Evolutionary conservation across 2,797 vertebrate species (phyloP), one percentile per base, ranked within the genome.

Genomic region (Sebastes melanostomus): DNA sequence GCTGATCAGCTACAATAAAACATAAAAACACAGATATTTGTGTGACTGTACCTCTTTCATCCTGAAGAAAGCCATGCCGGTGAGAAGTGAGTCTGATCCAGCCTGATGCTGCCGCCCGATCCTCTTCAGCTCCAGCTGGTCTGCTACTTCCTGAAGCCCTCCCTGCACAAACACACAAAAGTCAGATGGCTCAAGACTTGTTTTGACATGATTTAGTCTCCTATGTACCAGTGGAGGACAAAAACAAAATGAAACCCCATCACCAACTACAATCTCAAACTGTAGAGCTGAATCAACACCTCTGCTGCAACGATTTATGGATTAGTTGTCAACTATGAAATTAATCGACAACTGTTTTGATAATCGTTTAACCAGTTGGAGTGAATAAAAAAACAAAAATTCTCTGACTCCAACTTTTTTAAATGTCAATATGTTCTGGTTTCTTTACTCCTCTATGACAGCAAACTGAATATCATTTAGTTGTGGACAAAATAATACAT

Each of bases 91-190:
- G 92, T 99, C 98, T 0, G 98, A 99, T 20, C 98, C 98, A 3
- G 98, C 98, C 92, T 99, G 98, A 82, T 99, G 98, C 71, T 99
- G 98, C 78, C 98, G 95, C n/a, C 98, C 98, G 78, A 99, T 99
- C 87, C 98, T 95, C 90, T 99, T 98, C 82, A 99, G 94, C 89
- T 99, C 98, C 92, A 99, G 86, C 95, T 99, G 98, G 91, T 99
- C 98, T 11, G 98, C 98, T 56, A 99, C 98, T 91, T 99, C 98
- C 90, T 99, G 98, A 63, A 99, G 96, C 29, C 98, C 98, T 16
- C 98, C 98, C 98, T 99, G 84, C 70, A 72, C 22, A 80, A 3
- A 81, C 7, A 79, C 27, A 76, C 1, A 65, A 0, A 25, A 3
- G 11, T 58, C 74, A 81, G 12, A 60, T 1, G 5, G 16, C 8